Base-by-base conservation (phyloP, 2,888 invertebrate species). In the Taphrorychus bicolor region DNA sequence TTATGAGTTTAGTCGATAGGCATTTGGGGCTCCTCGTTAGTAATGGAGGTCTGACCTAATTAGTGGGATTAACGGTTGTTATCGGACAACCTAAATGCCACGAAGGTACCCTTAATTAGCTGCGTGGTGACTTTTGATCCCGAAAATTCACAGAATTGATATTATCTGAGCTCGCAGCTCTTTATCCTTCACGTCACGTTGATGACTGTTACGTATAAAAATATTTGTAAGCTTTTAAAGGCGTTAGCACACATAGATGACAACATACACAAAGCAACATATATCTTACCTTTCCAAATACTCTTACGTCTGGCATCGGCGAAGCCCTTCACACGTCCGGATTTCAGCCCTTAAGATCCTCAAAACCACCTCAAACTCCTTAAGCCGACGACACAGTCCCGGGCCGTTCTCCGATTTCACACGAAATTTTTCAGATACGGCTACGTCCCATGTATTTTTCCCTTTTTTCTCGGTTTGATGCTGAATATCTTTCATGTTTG, bases 401-500 rank as follows among this genome's bases (percentile, higher is more conserved):
- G 32, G 56, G 56, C 62, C 54, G 52, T 22, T 61, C 60, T 53
- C 53, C 42, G 53, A 61, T 32, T 45, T 45, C 45, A 45, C 45
- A 14, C 17, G 45, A 16, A 63, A 62, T 57, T 51, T 58, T 42
- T 51, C 24, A 45, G 45, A 45, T 1, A 5, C 17, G 5, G 16
- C 17, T 45, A 45, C 45, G 17, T 45, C 17, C 14, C 45, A 45
- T 17, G 45, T 32, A 32, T 11, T 32, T 32, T 32, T 32, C 32
- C 32, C 32, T 45, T 45, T 32, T 45, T 45, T 5, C 17, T 17
- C 45, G 17, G 45, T 45, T 45, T 45, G 17, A 45, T 16, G 45
- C 53, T 56, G 62, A 62, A 62, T 56, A 62, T 62, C 49, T 57
- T 62, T 57, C 62, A 51, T 56, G 62, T 53, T 61, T 62, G 62